Evolutionary conservation across 2,113 vertebrate genomes (phyloP), one percentile per base, ranked within the genome.

Genomic region (Dromiciops gliroides): DNA sequence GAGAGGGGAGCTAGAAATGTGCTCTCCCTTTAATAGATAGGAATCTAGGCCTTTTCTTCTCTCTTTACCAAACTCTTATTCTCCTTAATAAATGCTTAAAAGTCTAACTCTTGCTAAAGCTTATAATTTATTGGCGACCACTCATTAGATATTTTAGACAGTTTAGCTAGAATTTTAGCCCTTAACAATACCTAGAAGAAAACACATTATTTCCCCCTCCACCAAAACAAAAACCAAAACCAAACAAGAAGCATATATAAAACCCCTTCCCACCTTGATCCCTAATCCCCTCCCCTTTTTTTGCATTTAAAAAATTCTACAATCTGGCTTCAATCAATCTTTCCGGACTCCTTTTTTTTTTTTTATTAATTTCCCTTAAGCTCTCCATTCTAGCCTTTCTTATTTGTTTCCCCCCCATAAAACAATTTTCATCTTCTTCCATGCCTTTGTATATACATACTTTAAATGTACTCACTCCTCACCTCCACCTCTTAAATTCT

Each of bases 261-360:
- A n/a, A 0, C 4, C 12, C 60, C 11, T 16, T 75, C 12, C 16
- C 6, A 22, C n/a, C n/a, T n/a, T n/a, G n/a, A n/a, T n/a, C n/a
- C n/a, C n/a, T n/a, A n/a, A n/a, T n/a, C n/a, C 60, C 60, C 31
- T 1, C 8, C 4, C 14, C 14, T 16, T 16, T 75, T 75, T 75
- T 37, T 75, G 37, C 37, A 75, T n/a, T n/a, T n/a, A n/a, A 75
- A 75, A 22, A 16, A 5, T 37, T 5, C 37, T 1, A 44, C 37
- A 19, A 26, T 75, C 67, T n/a, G 14, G 14, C 4, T 75, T 16
- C 37, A 75, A n/a, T 75, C 67, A n/a, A 7, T n/a, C 37, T 75
- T 44, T 19, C 37, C 37, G 44, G 22, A 75, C 16, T 75, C 1
- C 4, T 75, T 67, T 75, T 75, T 22, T n/a, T n/a, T 75, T 67